Base-by-base conservation (phyloP, 2,888 invertebrate species). In the Parnassius glacialis region DNA sequence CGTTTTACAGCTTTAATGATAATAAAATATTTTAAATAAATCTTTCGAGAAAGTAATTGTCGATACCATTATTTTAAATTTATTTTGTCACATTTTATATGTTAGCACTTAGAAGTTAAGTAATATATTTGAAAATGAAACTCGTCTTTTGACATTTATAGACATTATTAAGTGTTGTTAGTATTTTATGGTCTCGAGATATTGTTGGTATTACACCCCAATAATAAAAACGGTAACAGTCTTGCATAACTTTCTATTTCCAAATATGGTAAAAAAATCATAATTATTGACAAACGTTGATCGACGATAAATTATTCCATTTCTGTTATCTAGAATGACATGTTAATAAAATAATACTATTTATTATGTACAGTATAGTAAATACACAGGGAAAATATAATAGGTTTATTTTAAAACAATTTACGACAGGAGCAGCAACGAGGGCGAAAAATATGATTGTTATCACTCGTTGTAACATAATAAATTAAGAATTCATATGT, bases 41-140 rank as follows among this genome's bases (percentile, higher is more conserved):
- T 47, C 47, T 47, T 47, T 13, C 47, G 61, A 44, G 61, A 61
- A 61, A 61, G 56, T 52, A 61, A 61, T 61, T 56, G 55, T 61
- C 42, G 52, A 52, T 56, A 52, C 51, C 51, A 52, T 56, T 61
- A 13, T 7, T 61, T 53, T 25, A 61, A 57, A 62, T 57, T 62
- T 62, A 57, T 58, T 62, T 53, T 62, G 57, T 44, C 53, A 62
- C 53, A 45, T 47, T 61, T 61, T 52, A 62, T 57, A 48, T 53
- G 12, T 52, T 16, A 53, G 34, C 25, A 16, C 57, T 54, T 57
- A 62, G 50, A 62, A 62, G 52, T 25, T 48, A 48, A 25, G 25
- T 54, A 53, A 42, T 62, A 58, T 62, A 62, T 62, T 57, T 13
- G 41, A 62, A 57, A 62, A 57, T 25, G 57, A 57, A 53, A 62